phyloP scores from a whole-genome alignment of 2,113 vertebrate genomes.

The Gracilinanus agilis region DNA sequence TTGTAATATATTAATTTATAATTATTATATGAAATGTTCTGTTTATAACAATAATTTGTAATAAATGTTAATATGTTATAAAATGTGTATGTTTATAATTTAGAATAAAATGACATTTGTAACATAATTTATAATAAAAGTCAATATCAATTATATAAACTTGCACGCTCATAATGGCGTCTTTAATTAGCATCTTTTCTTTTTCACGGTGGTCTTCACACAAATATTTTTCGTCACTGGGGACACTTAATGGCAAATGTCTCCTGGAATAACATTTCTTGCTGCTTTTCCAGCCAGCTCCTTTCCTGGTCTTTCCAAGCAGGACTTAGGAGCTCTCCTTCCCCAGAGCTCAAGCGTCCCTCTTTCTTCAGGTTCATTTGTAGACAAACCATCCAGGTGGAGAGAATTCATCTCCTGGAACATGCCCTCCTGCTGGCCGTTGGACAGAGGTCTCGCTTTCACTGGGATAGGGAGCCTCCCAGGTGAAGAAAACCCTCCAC shows the following conservation, averaged over 20 bases:
- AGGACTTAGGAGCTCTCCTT: not conserved
- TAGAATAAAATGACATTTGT: no score
- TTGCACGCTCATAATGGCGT: no score
- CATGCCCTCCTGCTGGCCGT: not conserved
- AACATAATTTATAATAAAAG: no score
- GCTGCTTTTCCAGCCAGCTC: not conserved
- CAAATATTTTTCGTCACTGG: not conserved
- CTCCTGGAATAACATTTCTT: not conserved
- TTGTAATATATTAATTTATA: no score
- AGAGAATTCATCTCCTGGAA: not conserved
- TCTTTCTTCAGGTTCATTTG: not conserved
- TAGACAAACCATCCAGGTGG: not conserved
- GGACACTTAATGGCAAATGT: not conserved
- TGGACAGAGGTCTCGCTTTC: not conserved
- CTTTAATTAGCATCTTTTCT: not conserved
- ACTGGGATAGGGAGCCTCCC: not conserved
- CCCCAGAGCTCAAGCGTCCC: not conserved
- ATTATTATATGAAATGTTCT: no score
- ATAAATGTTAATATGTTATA: no score
- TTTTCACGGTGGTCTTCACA: not conserved
- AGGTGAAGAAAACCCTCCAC: not conserved
- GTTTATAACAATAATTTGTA: no score
- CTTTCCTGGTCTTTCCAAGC: not conserved
- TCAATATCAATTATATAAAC: no score
- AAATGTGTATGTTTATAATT: no score